These are phyloP conservation scores for Aspidiotus rigidus DNA, from an alignment of 2,888 invertebrate genomes.

Conservation along the genomic window DNA sequence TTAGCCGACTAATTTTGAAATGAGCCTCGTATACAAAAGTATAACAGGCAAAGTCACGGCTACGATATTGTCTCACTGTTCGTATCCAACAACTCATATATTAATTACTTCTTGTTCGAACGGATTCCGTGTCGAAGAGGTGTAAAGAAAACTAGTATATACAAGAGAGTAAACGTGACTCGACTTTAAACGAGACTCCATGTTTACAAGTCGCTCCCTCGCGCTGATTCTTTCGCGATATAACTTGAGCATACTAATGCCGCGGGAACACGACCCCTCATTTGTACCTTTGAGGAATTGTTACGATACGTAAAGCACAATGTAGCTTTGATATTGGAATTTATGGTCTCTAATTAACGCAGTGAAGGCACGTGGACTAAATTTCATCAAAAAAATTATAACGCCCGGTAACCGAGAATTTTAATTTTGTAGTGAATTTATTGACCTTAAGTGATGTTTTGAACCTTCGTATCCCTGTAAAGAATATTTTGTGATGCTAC, in stretches of 20 bases:
- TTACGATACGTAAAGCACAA: constrained; percentile 20
- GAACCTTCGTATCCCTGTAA: too few relatives aligned
- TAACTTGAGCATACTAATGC: constrained; percentile 25
- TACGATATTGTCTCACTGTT: background rate
- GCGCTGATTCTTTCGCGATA: constrained; percentile 25
- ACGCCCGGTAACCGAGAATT: too few relatives aligned
- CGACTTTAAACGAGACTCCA: constrained; percentile 13
- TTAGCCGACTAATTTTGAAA: constrained; percentile 21
- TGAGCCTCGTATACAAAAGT: constrained; percentile 5
- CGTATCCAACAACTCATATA: constrained; percentile 13
- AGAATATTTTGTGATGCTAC: too few relatives aligned
- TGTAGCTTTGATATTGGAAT: constrained; percentile 28
- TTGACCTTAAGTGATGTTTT: too few relatives aligned
- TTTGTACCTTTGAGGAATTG: constrained; percentile 30
- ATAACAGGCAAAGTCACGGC: constrained; percentile 1
- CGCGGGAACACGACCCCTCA: constrained; percentile 23
- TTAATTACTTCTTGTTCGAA: constrained; percentile 31
- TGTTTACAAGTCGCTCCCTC: constrained; percentile 19
- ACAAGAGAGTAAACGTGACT: constrained; percentile 17
- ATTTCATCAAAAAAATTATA: too few relatives aligned
- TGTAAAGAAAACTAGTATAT: constrained; percentile 25
- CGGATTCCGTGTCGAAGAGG: constrained; percentile 20
- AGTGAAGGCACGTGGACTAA: background rate
- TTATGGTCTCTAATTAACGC: constrained; percentile 28
- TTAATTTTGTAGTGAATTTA: too few relatives aligned